Conservation (phyloP, 2,113 vertebrate species). For the Actenoides lindsayi region DNA sequence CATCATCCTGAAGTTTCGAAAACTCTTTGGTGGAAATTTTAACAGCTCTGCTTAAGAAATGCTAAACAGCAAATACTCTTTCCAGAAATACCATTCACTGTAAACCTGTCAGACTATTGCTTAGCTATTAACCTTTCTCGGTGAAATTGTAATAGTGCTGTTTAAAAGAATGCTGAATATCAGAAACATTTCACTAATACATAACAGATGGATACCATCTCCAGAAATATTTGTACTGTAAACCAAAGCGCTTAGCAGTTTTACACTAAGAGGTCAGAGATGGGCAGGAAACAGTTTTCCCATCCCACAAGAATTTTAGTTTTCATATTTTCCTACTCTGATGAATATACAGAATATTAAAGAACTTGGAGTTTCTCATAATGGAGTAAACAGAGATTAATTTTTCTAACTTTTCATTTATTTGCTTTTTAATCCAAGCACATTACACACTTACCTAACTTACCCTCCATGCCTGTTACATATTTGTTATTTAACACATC, state of each 20-base stretch:
- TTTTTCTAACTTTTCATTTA: not conserved
- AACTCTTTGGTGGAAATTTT: conserved; percentile 35
- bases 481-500: not conserved
- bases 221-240: conserved; percentile 68
- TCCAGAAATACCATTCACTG: conserved; percentile 59
- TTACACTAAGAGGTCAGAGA: conserved; percentile 59
- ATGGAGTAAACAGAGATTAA: not conserved
- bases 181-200: conserved; percentile 67
- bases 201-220: conserved; percentile 61
- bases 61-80: conserved; percentile 57
- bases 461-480: not conserved
- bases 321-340: conserved; percentile 31
- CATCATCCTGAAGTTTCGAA: conserved; percentile 31
- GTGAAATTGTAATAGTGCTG: conserved; percentile 53
- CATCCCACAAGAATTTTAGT: conserved; percentile 47
- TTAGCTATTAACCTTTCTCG: conserved; percentile 61
- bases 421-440: not conserved
- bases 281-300: conserved; percentile 63
- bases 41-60: conserved; percentile 56
- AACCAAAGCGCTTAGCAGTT: conserved; percentile 56
- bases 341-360: conserved; percentile 45
- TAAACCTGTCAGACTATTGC: conserved; percentile 62
- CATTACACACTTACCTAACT: not conserved
- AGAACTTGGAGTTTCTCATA: conserved; percentile 15
- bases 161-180: conserved; percentile 67